A percentile compares a stretch with the other conserved stretches of the same genome.
Evolutionary conservation across 2,888 invertebrate species (phyloP).

Genomic region (Mythimna vitellina): DNA sequence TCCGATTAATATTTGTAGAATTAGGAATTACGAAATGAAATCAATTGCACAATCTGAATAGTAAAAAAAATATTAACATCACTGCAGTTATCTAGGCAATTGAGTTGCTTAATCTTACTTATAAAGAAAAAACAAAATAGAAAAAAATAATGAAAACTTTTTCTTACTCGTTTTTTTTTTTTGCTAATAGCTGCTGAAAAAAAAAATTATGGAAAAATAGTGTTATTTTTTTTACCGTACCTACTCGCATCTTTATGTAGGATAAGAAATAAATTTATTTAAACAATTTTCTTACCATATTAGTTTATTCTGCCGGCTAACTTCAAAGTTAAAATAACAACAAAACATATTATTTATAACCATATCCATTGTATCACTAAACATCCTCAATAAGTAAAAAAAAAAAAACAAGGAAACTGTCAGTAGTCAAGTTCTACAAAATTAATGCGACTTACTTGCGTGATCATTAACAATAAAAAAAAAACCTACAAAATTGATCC

Average conservation of each 20-base stretch:
- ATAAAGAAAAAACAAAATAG: background rate
- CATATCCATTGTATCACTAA: background rate
- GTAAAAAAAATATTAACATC: constrained; percentile 15
- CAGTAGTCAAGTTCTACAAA: constrained; percentile 26
- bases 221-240: too few species aligned
- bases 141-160: background rate
- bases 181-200: background rate
- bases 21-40: constrained; percentile 57
- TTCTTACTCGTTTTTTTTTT: background rate
- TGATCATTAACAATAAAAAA: constrained; percentile 46
- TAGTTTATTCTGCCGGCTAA: background rate
- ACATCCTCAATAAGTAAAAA: constrained; percentile 15
- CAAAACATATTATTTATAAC: constrained; percentile 15
- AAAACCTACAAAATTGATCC: constrained; percentile 20
- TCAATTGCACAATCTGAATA: constrained; percentile 44
- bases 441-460: constrained; percentile 43
- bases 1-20: constrained; percentile 53
- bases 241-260: background rate
- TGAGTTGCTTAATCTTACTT: background rate
- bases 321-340: constrained; percentile 28
- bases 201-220: background rate
- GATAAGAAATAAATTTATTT: background rate
- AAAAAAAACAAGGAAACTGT: constrained; percentile 43
- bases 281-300: background rate
- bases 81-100: background rate